Evolutionary conservation across 1,140 invertebrate species (phyloP).

Genomic region (Alviniconcha marisindica): DNA sequence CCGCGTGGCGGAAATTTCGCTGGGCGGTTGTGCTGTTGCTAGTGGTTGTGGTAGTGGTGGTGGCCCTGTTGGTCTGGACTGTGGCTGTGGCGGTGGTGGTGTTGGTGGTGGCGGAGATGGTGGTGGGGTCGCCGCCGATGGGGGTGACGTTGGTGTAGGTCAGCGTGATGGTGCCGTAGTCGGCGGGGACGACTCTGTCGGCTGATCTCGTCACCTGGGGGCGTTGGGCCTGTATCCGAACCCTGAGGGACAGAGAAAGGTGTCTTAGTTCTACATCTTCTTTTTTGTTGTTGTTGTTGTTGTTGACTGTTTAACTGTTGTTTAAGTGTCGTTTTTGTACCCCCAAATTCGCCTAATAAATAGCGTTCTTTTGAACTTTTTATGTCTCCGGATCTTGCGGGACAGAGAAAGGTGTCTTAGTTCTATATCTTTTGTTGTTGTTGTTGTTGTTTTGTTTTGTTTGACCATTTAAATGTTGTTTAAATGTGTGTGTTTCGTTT

Average conservation of each 20-base stretch:
- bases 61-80: background rate
- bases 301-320: too few relatives aligned
- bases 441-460: too few relatives aligned
- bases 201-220: constrained; percentile 1
- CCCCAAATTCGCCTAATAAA: too few relatives aligned
- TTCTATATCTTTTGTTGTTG: too few relatives aligned
- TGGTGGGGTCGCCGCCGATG: background rate
- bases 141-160: background rate
- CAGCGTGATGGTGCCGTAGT: background rate
- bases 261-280: too few relatives aligned
- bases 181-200: constrained; percentile 24
- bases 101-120: background rate
- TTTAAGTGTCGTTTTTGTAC: too few relatives aligned
- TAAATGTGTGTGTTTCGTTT: too few relatives aligned
- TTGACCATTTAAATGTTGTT: too few relatives aligned
- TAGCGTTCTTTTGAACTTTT: too few relatives aligned
- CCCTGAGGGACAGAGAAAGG: background rate
- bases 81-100: background rate
- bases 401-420: too few relatives aligned
- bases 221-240: background rate
- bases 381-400: too few relatives aligned
- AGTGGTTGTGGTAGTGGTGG: background rate
- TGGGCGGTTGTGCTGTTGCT: background rate
- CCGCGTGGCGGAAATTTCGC: background rate
- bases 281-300: too few relatives aligned